Conservation (phyloP, 2,113 vertebrate species). For the Oxygymnocypris stewartii region DNA sequence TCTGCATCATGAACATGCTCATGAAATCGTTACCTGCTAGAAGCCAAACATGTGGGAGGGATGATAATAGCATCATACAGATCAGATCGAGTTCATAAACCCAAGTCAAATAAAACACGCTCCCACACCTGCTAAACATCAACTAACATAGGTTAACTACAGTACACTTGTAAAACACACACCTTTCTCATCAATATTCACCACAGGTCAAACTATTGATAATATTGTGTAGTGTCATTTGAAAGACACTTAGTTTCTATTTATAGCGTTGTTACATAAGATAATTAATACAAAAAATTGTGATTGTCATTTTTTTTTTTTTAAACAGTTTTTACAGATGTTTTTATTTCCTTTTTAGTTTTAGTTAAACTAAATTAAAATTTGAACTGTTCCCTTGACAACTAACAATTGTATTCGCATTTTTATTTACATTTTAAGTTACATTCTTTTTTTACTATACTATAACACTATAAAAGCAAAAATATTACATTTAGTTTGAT, state of each 20-base stretch:
- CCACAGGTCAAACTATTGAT: background rate
- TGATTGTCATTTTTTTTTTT: too few relatives aligned
- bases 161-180: background rate
- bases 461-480: too few relatives aligned
- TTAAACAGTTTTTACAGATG: too few relatives aligned
- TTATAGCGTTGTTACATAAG: background rate
- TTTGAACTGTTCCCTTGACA: too few relatives aligned
- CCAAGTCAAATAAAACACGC: conserved; percentile 1
- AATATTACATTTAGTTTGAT: too few relatives aligned
- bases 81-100: conserved; percentile 1
- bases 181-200: background rate
- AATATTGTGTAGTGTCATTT: background rate
- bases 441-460: too few relatives aligned
- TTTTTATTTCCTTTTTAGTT: too few relatives aligned
- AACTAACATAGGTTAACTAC: background rate
- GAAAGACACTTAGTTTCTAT: background rate
- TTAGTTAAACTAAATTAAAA: too few relatives aligned
- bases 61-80: conserved; percentile 19
- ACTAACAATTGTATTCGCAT: too few relatives aligned
- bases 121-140: background rate
- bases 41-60: conserved; percentile 16
- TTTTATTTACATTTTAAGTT: too few relatives aligned
- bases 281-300: too few relatives aligned
- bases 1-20: background rate
- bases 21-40: conserved; percentile 1